These are phyloP conservation scores for Graptemys geographica DNA, from an alignment of 2,797 vertebrate species.

Conservation along the genomic window DNA sequence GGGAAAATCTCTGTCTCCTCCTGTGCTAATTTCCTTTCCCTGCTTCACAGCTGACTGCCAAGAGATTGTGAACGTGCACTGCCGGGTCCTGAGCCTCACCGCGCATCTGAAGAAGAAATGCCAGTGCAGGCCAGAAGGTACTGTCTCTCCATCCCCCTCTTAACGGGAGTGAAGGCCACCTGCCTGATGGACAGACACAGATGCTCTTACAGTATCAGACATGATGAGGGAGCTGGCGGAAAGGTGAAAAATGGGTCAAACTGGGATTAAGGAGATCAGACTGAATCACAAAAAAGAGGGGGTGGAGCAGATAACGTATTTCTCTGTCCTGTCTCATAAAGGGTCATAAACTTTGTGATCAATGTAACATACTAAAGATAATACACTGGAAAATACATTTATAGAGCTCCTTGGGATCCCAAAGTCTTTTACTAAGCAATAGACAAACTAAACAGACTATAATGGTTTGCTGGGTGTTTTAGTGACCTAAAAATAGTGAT, in stretches of 20 bases:
- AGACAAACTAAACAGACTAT: not conserved
- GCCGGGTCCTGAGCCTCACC: slow-evolving; percentile 39
- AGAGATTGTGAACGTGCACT: slow-evolving; percentile 65
- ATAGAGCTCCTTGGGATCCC: not conserved
- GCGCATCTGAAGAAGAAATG: slow-evolving; percentile 58
- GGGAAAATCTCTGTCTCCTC: rapidly evolving
- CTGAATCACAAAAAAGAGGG: not conserved
- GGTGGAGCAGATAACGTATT: not conserved
- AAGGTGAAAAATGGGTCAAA: not conserved
- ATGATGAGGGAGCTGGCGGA: not conserved
- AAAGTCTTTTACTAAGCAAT: not conserved
- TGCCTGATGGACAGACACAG: rapidly evolving
- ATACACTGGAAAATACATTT: not conserved
- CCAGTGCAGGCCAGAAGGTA: slow-evolving; percentile 57
- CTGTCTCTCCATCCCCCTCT: not conserved
- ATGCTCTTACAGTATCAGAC: rapidly evolving
- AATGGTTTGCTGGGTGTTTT: not conserved
- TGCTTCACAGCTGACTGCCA: slow-evolving; percentile 44
- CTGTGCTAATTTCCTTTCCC: not conserved
- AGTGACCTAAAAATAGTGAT: not conserved
- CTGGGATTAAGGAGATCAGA: not conserved
- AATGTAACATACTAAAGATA: not conserved
- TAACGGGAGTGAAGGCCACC: not conserved
- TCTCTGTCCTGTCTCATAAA: not conserved
- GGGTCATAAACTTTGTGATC: not conserved